Evolutionary conservation across 2,113 vertebrate genomes (phyloP), one percentile per base, ranked within the genome.

Genomic region (Brachyhypopomus gauderio): DNA sequence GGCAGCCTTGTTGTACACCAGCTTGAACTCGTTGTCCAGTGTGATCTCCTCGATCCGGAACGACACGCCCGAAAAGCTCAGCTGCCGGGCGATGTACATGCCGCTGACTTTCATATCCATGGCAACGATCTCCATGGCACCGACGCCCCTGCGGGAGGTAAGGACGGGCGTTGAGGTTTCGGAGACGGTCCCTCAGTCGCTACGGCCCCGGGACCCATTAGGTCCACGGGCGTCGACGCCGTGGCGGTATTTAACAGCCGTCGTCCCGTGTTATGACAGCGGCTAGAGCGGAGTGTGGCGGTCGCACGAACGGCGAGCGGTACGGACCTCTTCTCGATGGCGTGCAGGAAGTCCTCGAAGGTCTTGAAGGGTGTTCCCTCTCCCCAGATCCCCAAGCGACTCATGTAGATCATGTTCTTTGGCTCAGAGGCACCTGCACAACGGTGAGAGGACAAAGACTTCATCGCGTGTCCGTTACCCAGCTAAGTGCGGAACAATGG

Each of bases 371-470:
- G 96, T 0, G 98, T 99, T 77, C 97, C 97, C 56, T 98, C 95
- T 1, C 98, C 98, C 98, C 98, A 99, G 82, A 99, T 99, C 38
- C 98, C 98, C 91, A 99, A 92, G 77, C 97, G 97, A 91, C 96
- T 99, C 98, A 99, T 99, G 89, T 99, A 99, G 87, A 99, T 98
- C 98, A 99, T 99, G 93, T 99, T 99, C 90, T 98, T 97, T 92
- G 98, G 98, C 93, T 99, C 98, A 3, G 98, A 99, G 88, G 98
- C 98, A 93, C 98, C 98, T 99, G 88, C 45, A 48, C 17, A 70
- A 5, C 22, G 22, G 9, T 23, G 1, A 14, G 1, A 67, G 30
- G 17, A 38, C 20, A 41, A 38, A 70, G 5, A 23, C 41, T 7
- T 11, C 45, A 14, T 1, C 45, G 45, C 2, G 12, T 11, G 45